Base-by-base conservation (phyloP, 2,113 vertebrate species). In the Lamprotornis superbus region DNA sequence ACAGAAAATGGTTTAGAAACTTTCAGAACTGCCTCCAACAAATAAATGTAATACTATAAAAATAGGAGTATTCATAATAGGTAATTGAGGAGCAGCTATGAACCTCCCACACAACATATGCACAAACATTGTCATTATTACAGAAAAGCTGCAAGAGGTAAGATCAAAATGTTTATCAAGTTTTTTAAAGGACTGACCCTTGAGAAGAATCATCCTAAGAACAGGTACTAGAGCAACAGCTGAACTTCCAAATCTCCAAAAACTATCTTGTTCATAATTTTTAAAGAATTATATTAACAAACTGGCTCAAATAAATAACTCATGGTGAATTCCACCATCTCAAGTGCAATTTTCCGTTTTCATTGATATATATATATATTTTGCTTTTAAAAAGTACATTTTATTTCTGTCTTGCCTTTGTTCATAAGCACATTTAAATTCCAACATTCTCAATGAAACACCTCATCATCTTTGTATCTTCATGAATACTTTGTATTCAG, bases 101-200 rank as follows among this genome's bases (percentile, higher is more conserved):
- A 80, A 65, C 37, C 37, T 93, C 61, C 73, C 70, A 85, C 70
- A 79, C 78, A 91, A 87, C 68, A 84, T 89, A 89, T 90, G 79
- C 17, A 57, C 40, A 53, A 30, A 60, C 13, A 63, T 39, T 39
- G 47, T 42, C 49, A 28, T 28, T 76, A 47, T 18, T 90, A 53
- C 14, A 81, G 60, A 70, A 86, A 73, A 74, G 8, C 27, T 75
- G 31, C 6, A 79, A 83, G 25, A 19, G 12, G 14, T 46, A 83
- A 71, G 37, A 46, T 37, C 18, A 23, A 73, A 75, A 11, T 12
- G n/a, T 37, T 89, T 55, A 63, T 11, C 12, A 15, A 31, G 30
- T 7, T 69, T 74, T 76, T 63, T 59, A n/a, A 75, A 74, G 6
- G 20, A 55, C 4, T 65, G 33, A 9, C 14, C 40, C 10, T 64